A percentile compares a stretch with the other conserved stretches of the same genome.
Evolutionary conservation across 2,113 vertebrate species (phyloP).

Genomic region (Tragelaphus buxtoni): DNA sequence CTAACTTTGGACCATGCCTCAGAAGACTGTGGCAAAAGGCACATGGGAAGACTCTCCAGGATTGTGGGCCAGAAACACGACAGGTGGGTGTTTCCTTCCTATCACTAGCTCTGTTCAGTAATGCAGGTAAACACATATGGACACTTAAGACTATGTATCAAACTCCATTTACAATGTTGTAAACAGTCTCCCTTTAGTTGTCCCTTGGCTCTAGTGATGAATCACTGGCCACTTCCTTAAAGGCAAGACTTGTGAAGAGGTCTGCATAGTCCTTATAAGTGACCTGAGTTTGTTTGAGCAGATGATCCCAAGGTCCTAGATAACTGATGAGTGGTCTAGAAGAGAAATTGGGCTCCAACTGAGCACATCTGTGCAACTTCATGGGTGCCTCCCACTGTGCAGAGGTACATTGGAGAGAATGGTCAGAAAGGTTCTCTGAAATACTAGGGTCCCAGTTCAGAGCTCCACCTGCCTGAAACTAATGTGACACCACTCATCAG

Average conservation of each 20-base stretch:
- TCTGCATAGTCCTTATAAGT: not conserved
- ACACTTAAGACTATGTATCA: not conserved
- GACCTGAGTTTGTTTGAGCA: not conserved
- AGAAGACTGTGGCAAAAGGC: not conserved
- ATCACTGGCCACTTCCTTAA: not conserved
- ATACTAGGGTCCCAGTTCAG: rapidly evolving
- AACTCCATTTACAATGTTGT: not conserved
- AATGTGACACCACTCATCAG: not conserved
- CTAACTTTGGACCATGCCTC: not conserved
- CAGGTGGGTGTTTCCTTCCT: not conserved
- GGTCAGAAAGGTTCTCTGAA: not conserved
- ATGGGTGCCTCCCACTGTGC: not conserved
- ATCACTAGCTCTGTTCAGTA: not conserved
- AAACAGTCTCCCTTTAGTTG: not conserved
- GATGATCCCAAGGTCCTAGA: not conserved
- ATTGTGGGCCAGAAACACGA: not conserved
- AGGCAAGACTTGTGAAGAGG: not conserved
- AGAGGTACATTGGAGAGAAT: not conserved
- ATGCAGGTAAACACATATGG: not conserved
- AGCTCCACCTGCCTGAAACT: not conserved
- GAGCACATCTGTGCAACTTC: not conserved
- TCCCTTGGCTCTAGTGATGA: not conserved
- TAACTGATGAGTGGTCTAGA: not conserved
- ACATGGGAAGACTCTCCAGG: not conserved
- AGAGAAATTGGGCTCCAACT: not conserved